These are phyloP conservation scores for Hemitrygon akajei DNA, from an alignment of 2,797 vertebrate species.

Conservation along the genomic window DNA sequence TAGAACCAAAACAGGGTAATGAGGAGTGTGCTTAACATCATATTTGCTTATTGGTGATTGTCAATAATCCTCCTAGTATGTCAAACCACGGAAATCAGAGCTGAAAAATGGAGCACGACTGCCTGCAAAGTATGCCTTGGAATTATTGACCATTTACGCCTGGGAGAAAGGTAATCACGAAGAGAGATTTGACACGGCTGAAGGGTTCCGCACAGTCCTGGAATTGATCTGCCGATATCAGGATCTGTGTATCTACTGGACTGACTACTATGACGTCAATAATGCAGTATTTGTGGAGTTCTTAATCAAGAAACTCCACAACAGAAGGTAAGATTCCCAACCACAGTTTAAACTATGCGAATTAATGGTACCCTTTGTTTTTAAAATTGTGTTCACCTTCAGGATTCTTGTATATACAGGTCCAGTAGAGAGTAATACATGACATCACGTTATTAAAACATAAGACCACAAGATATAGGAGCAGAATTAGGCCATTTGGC, in stretches of 20 bases:
- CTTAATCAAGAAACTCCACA: background rate
- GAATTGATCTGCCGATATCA: background rate
- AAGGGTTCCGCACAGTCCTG: slow-evolving; percentile 6
- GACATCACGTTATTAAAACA: no score
- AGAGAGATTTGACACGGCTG: background rate
- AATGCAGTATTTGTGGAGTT: background rate
- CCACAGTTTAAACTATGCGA: background rate
- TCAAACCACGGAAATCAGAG: slow-evolving; percentile 18
- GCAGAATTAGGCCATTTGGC: no score
- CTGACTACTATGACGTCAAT: background rate
- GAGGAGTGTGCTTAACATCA: no score
- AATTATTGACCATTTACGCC: slow-evolving; percentile 17
- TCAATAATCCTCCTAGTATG: background rate
- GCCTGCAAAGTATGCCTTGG: slow-evolving; percentile 21
- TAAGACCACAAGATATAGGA: no score
- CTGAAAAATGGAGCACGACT: background rate
- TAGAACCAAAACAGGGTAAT: no score
- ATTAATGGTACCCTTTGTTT: background rate
- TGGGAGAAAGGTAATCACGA: background rate
- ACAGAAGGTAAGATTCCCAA: background rate
- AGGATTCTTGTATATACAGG: no score
- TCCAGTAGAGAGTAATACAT: no score
- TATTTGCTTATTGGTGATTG: background rate
- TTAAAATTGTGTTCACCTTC: no score
- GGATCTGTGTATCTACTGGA: slow-evolving; percentile 6